Evolutionary conservation across 1,140 invertebrate species (phyloP).

Genomic region (Cydia splendana): DNA sequence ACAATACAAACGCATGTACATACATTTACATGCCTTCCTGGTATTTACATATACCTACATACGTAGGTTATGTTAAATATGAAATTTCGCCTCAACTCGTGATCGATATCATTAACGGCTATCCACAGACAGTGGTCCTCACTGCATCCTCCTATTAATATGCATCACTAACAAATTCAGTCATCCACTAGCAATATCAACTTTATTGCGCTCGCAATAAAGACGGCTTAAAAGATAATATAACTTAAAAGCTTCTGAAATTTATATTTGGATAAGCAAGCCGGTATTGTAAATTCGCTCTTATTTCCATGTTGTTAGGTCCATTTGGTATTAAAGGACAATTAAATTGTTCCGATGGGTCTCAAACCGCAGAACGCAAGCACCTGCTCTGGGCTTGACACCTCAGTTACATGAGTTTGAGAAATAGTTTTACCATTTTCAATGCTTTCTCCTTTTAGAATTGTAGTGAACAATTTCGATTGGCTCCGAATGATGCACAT

Average conservation of each 20-base stretch:
- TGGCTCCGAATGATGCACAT: slow-evolving; percentile 12
- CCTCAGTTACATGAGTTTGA: slow-evolving; percentile 49
- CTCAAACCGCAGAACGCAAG: slow-evolving; percentile 52
- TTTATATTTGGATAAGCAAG: background rate
- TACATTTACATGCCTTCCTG: too few species aligned
- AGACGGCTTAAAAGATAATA: slow-evolving; percentile 31
- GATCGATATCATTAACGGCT: slow-evolving; percentile 31
- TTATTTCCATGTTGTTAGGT: slow-evolving; percentile 1
- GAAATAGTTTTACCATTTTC: slow-evolving; percentile 37
- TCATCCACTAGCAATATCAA: slow-evolving; percentile 35
- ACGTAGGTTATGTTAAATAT: too few species aligned
- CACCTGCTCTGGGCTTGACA: slow-evolving; percentile 51
- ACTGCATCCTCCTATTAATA: slow-evolving; percentile 32
- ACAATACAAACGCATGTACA: too few species aligned
- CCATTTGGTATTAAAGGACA: background rate
- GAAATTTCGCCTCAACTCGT: too few species aligned
- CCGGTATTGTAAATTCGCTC: background rate
- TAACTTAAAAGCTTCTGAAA: slow-evolving; percentile 15
- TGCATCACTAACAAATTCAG: background rate
- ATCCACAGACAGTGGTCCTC: slow-evolving; percentile 33
- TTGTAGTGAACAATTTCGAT: background rate
- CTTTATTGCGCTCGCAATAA: slow-evolving; percentile 42
- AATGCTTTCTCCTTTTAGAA: slow-evolving; percentile 34
- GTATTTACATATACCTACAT: too few species aligned
- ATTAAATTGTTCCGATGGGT: slow-evolving; percentile 12